Percentiles rank a stretch among this genome's conserved stretches.
Conservation (phyloP, 1,140 invertebrate species). For the Ips typographus region DNA sequence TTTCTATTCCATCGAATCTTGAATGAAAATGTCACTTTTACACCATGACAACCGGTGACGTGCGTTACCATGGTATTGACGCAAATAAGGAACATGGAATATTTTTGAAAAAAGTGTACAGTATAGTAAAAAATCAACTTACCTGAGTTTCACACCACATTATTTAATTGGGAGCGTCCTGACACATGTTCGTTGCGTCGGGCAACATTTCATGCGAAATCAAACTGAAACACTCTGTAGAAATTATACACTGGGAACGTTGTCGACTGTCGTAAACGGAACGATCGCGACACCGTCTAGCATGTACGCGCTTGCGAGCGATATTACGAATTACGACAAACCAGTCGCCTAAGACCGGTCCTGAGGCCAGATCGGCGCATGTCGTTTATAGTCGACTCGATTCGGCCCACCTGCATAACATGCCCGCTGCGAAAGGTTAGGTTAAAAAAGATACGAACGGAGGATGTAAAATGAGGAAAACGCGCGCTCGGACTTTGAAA, state of each 20-base stretch:
- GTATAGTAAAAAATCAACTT: conserved; percentile 31
- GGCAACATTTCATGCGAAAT: conserved; percentile 48
- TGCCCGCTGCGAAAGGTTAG: conserved; percentile 50
- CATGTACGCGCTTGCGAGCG: conserved; percentile 40
- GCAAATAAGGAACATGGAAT: no score
- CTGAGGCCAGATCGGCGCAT: conserved; percentile 33
- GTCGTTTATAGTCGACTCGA: conserved; percentile 30
- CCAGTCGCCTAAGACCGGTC: conserved; percentile 49
- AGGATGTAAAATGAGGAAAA: conserved; percentile 6
- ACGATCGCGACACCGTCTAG: conserved; percentile 22
- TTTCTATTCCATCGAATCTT: conserved; percentile 43
- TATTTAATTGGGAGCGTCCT: conserved; percentile 47
- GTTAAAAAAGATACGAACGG: conserved; percentile 38
- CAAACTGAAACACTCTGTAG: neutral
- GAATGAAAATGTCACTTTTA: conserved; percentile 41
- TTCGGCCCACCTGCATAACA: conserved; percentile 52
- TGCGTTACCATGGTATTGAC: no score
- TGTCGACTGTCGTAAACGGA: conserved; percentile 37
- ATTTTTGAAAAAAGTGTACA: neutral
- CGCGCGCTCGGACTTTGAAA: conserved; percentile 16
- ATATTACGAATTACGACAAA: conserved; percentile 37
- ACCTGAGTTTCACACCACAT: conserved; percentile 55
- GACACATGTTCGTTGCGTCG: conserved; percentile 48
- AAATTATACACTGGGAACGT: neutral
- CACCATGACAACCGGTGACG: conserved; percentile 8